phyloP scores from a whole-genome alignment of 2,888 invertebrate species.

The Macrophya annulata region DNA sequence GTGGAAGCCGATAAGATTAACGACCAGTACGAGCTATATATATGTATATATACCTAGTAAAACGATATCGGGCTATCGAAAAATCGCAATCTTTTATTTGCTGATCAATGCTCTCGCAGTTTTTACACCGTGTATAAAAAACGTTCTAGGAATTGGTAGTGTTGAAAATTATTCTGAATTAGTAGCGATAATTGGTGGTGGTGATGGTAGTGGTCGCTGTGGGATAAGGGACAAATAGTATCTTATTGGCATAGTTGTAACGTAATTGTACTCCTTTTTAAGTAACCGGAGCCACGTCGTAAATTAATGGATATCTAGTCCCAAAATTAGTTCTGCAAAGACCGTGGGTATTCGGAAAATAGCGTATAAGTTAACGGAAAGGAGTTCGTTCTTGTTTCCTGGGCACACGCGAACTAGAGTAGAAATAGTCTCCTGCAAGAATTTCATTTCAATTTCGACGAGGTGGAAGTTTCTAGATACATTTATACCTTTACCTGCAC shows the following conservation, averaged over 20 bases:
- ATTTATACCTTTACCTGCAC: neutral
- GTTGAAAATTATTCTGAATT: conserved; percentile 21
- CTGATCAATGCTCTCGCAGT: neutral
- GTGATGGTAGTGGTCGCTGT: too few species aligned
- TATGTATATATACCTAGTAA: neutral
- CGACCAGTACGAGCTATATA: neutral
- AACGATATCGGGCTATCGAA: neutral
- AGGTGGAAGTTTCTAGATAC: conserved; percentile 39
- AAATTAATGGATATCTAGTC: conserved; percentile 33
- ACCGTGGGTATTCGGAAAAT: conserved; percentile 2
- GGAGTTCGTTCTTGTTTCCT: conserved; percentile 48
- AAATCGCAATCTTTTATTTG: neutral
- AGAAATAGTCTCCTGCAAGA: conserved; percentile 39
- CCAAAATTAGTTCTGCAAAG: conserved; percentile 43
- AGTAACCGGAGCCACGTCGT: conserved; percentile 30
- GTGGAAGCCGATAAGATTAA: conserved; percentile 15
- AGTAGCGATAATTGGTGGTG: neutral
- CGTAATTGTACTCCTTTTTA: conserved; percentile 35
- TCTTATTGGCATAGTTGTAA: conserved; percentile 25
- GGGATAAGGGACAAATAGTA: neutral
- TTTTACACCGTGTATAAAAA: neutral
- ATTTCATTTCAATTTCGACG: conserved; percentile 49
- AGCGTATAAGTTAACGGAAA: conserved; percentile 36
- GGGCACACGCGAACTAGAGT: conserved; percentile 25
- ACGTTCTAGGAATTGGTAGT: neutral